Conservation (phyloP, 2,888 invertebrate species). For the Drosophila crucigera region DNA sequence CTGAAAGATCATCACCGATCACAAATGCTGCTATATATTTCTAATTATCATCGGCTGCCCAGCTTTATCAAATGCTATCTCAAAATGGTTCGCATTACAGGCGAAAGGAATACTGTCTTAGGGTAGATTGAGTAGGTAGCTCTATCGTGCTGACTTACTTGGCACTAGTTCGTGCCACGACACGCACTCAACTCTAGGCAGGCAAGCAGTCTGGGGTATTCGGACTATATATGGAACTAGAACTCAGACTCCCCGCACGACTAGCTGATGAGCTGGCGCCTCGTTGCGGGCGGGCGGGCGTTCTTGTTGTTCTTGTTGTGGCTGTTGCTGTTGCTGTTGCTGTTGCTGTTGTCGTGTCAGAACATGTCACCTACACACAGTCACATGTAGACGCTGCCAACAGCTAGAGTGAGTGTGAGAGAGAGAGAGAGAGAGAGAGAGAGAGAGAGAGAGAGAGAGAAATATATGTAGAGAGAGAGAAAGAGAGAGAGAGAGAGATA, state of each 20-base stretch:
- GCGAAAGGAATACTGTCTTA: background rate
- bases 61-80: background rate
- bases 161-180: background rate
- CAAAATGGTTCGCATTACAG: background rate
- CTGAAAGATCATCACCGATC: background rate
- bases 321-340: slow-evolving; percentile 20
- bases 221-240: slow-evolving; percentile 33
- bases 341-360: slow-evolving; percentile 69
- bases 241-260: slow-evolving; percentile 24
- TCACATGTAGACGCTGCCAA: slow-evolving; percentile 50
- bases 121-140: background rate
- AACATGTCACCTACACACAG: slow-evolving; percentile 76
- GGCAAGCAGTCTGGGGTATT: slow-evolving; percentile 6
- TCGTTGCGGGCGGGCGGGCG: slow-evolving; percentile 47
- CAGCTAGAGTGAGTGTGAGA: background rate
- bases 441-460: background rate
- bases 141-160: background rate
- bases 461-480: background rate
- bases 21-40: background rate
- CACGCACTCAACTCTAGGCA: slow-evolving; percentile 1
- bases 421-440: background rate
- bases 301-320: slow-evolving; percentile 18
- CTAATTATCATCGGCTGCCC: background rate
- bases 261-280: slow-evolving; percentile 81
- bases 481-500: background rate